phyloP scores from a whole-genome alignment of 2,113 vertebrate genomes.

The Aspidoscelis tigris region DNA sequence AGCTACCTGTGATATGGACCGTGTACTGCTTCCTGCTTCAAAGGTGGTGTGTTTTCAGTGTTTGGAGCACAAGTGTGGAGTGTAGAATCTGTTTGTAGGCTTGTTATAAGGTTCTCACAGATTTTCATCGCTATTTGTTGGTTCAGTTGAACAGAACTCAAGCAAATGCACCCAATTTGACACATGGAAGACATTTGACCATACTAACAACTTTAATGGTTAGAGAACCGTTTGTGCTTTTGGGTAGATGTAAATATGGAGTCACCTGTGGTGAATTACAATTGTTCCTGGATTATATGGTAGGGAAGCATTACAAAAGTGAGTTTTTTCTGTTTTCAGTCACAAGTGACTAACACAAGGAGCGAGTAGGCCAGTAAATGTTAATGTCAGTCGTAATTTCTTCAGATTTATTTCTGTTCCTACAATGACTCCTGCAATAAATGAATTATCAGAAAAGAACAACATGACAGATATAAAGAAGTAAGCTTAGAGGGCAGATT shows the following conservation, averaged over 20 bases:
- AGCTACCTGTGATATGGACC: too few species aligned
- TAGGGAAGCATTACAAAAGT: background rate
- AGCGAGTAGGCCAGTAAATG: too few species aligned
- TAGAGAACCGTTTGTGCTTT: background rate
- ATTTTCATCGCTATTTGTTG: too few species aligned
- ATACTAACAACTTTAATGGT: background rate
- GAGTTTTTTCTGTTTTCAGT: background rate
- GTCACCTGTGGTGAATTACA: slow-evolving; percentile 1
- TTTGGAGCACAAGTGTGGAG: too few species aligned
- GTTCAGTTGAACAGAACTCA: background rate
- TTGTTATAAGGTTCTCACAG: too few species aligned
- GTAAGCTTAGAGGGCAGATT: background rate
- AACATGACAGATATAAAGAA: background rate
- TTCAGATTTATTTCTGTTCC: background rate
- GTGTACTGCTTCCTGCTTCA: too few species aligned
- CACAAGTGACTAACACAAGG: background rate
- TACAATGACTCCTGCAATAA: background rate
- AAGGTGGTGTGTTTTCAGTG: too few species aligned
- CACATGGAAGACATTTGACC: background rate
- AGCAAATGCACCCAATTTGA: background rate
- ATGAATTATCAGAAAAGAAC: background rate
- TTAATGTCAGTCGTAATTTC: background rate
- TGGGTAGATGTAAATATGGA: background rate
- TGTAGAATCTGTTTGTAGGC: too few species aligned
- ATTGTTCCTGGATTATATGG: background rate